Evolutionary conservation across 2,797 vertebrate species (phyloP).

Genomic region (Melanotaenia trifasciata): DNA sequence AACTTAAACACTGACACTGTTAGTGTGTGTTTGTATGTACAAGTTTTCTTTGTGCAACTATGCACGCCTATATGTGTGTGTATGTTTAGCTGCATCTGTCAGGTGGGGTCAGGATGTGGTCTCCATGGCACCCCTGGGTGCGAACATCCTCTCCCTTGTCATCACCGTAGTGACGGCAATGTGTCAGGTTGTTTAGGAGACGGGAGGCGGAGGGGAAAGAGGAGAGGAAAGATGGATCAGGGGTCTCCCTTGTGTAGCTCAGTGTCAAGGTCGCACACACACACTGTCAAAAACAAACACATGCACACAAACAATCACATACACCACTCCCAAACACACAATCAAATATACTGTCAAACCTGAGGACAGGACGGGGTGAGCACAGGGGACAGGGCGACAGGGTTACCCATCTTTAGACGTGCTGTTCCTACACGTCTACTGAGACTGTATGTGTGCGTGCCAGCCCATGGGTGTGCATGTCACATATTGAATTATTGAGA

Average conservation of each 20-base stretch:
- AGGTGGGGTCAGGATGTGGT: constrained; percentile 81
- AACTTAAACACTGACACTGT: constrained; percentile 34
- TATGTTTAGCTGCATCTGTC: constrained; percentile 71
- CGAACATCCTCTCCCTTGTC: constrained; percentile 72
- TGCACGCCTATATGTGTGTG: constrained; percentile 25
- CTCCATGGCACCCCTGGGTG: constrained; percentile 76
- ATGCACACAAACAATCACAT: constrained; percentile 53
- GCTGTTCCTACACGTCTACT: constrained; percentile 78
- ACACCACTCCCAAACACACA: constrained; percentile 32
- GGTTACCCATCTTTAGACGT: constrained; percentile 80
- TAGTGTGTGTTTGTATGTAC: constrained; percentile 22
- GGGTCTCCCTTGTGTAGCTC: constrained; percentile 77
- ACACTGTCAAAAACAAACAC: constrained; percentile 66
- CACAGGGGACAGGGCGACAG: constrained; percentile 75
- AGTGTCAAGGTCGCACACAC: constrained; percentile 80
- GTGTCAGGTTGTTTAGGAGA: constrained; percentile 83
- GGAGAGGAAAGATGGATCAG: constrained; percentile 56
- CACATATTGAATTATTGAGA: constrained; percentile 61
- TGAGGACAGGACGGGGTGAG: constrained; percentile 76
- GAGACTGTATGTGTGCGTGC: constrained; percentile 57
- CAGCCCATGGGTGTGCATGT: constrained; percentile 34
- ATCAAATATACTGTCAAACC: constrained; percentile 82
- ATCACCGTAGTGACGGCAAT: constrained; percentile 74
- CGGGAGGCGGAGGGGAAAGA: constrained; percentile 31
- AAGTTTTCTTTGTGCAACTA: constrained; percentile 24